phyloP scores from a whole-genome alignment of 2,888 invertebrate species.

The Leptopilina syphax region DNA sequence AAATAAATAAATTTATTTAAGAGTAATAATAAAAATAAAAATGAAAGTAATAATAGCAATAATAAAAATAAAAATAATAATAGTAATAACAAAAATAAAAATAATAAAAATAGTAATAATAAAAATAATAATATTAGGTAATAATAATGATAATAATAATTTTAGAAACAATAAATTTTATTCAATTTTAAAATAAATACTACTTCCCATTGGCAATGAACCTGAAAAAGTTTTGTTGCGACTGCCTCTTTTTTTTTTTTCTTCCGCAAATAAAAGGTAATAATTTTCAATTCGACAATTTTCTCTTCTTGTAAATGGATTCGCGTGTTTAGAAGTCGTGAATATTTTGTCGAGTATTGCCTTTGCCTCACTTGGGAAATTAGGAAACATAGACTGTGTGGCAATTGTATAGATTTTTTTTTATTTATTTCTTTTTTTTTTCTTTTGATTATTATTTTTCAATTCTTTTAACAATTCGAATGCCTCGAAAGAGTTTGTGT shows the following conservation, averaged over 20 bases:
- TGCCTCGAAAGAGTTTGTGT: conserved; percentile 22
- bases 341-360: conserved; percentile 40
- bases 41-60: no score
- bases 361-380: conserved; percentile 14
- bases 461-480: conserved; percentile 43
- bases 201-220: conserved; percentile 14
- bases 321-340: conserved; percentile 50
- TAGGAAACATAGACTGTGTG: conserved; percentile 29
- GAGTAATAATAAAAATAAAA: no score
- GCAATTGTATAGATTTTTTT: conserved; percentile 47
- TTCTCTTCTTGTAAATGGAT: neutral
- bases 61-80: no score
- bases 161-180: no score
- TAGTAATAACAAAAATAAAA: no score
- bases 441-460: conserved; percentile 36
- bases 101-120: no score
- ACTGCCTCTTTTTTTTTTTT: neutral
- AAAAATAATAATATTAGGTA: no score
- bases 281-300: conserved; percentile 13
- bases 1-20: no score
- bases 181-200: neutral
- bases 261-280: neutral
- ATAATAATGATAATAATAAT: no score
- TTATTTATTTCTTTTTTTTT: conserved; percentile 34
- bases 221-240: neutral